Base-by-base conservation (phyloP, 2,888 invertebrate species). In the Minunthozetes semirufus region DNA sequence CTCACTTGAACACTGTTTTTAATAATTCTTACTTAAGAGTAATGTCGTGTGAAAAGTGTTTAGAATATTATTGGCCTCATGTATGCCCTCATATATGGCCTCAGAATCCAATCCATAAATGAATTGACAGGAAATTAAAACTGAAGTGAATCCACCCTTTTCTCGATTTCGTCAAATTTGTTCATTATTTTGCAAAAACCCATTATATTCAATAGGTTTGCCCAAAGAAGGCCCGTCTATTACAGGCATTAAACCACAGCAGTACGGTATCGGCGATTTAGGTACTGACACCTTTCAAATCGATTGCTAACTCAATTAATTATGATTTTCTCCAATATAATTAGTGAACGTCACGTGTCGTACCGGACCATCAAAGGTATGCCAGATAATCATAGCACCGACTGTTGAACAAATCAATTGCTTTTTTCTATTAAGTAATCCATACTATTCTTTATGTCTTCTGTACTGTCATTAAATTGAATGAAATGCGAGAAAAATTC, bases 201-300 rank as follows among this genome's bases (percentile, higher is more conserved):
- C 29, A 61, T 33, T 61, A 33, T 61, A 22, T 22, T 27, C 22
- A n/a, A 13, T 68, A 78, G 78, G 77, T 46, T 73, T 78, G 42
- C 78, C 78, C 11, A 76, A 78, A 66, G 78, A 78, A 53, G 78
- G 78, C 1, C 78, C 78, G 2, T 74, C 77, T 13, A 78, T 78
- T 25, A 76, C 77, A 6, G 78, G 78, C 0, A 77, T 78, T n/a
- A 73, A 75, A 59, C 72, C 78, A 8, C 68, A 68, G 33, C 77
- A 78, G 29, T 78, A 78, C 71, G 76, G 76, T 25, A 73, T 77
- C 33, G 78, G 78, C 5, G 78, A 78, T 68, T 74, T 77, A 19
- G 79, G 68, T 68, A 42, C 13, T 19, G 38, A 42, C 42, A 42
- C 61, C 5, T 33, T 63, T 63, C 63, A 63, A n/a, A 33, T 63